These are phyloP conservation scores for Pocillopora grandis DNA, from an alignment of 92 coral and sea anemone genomes.

Conservation along the genomic window DNA sequence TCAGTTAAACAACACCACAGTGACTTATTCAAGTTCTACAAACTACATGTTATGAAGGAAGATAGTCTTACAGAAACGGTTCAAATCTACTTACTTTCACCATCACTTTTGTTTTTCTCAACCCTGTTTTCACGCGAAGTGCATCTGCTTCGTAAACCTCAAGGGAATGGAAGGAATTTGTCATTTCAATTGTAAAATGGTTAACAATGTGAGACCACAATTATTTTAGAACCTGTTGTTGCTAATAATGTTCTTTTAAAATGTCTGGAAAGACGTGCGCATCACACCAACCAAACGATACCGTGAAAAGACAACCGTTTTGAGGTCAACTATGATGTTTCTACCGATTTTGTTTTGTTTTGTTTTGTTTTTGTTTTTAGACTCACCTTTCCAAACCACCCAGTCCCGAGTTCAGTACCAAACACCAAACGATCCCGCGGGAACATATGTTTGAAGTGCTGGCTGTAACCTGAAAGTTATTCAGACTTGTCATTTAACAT, in stretches of 20 bases:
- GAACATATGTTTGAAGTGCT: slow-evolving; percentile 47
- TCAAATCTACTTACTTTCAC: slow-evolving; percentile 56
- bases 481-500: neutral
- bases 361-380: neutral
- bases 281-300: no score
- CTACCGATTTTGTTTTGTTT: no score
- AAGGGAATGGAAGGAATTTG: neutral
- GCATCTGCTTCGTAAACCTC: slow-evolving; percentile 86
- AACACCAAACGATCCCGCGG: slow-evolving; percentile 70
- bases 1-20: neutral
- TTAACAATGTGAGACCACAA: neutral
- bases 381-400: slow-evolving; percentile 89
- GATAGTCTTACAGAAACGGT: neutral
- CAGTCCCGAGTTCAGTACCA: slow-evolving; percentile 65
- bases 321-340: no score
- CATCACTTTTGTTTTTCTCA: slow-evolving; percentile 72
- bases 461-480: slow-evolving; percentile 29
- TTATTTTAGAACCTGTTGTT: neutral
- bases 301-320: no score
- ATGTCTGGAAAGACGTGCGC: no score
- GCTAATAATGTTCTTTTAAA: neutral
- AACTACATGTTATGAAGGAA: neutral
- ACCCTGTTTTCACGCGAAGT: slow-evolving; percentile 61
- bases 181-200: neutral
- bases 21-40: neutral